These are phyloP conservation scores for Morus bassanus DNA, from an alignment of 2,797 vertebrate genomes.

Conservation along the genomic window DNA sequence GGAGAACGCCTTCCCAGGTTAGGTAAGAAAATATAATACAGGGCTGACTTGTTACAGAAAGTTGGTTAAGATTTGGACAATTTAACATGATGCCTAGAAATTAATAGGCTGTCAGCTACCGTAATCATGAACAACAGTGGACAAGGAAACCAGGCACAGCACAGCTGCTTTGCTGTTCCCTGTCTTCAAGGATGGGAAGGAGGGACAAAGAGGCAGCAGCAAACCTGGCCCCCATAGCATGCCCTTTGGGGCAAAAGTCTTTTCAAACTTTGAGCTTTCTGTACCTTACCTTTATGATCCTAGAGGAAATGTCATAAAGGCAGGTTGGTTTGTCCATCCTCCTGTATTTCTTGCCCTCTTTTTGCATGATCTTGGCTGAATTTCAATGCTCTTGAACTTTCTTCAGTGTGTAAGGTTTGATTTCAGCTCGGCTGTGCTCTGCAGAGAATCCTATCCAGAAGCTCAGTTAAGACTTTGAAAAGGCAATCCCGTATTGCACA, in stretches of 20 bases:
- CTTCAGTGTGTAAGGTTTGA: neutral
- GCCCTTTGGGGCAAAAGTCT: neutral
- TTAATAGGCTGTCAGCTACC: neutral
- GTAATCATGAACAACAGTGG: accelerated
- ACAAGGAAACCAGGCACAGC: neutral
- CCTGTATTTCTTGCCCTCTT: neutral
- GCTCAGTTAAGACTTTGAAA: neutral
- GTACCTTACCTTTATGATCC: neutral
- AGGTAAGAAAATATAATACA: neutral
- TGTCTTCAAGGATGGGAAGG: neutral
- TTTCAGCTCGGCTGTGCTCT: neutral
- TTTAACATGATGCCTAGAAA: neutral
- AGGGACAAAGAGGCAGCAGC: neutral
- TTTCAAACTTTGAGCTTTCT: neutral
- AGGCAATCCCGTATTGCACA: neutral
- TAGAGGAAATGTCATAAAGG: neutral
- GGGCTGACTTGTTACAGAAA: neutral
- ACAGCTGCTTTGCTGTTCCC: neutral
- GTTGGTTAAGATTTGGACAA: neutral
- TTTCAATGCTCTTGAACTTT: neutral
- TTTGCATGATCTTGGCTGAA: neutral
- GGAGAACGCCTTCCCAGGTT: neutral
- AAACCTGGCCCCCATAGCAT: neutral
- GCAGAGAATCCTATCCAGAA: neutral
- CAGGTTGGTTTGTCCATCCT: neutral